Evolutionary conservation across 1,140 invertebrate genomes (phyloP), one percentile per base, ranked within the genome.

Genomic region (Monochamus saltuarius): DNA sequence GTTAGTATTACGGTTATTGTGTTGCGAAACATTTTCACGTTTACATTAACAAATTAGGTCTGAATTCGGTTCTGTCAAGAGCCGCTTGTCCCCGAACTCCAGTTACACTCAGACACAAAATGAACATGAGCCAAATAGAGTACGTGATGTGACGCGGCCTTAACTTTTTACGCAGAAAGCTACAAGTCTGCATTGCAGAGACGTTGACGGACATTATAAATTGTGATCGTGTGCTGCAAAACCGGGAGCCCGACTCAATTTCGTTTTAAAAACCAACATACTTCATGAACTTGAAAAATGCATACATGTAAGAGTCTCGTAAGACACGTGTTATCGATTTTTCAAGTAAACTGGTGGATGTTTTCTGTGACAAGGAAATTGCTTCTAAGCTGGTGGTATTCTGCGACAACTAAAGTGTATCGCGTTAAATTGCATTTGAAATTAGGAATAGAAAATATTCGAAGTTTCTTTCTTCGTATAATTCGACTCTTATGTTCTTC

Each of bases 201-300:
- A 61, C 53, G 40, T 53, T 56, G 59, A 61, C 53, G 38, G 59
- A 56, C 59, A 61, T 61, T 61, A 61, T 61, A 61, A 61, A 61
- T 61, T 61, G 59, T 45, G 51, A 61, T 61, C 59, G 56, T 61
- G 59, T 61, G 46, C 46, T 60, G 40, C 22, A 29, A 29, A 46
- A 45, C 45, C 53, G 34, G 53, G 40, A 53, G 19, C 50, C 43
- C 43, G 37, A 34, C 29, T 52, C 54, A 11, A 29, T 29, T 29
- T 29, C 22, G 22, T 29, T 29, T 40, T 17, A n/a, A 42, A 42
- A 42, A n/a, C 39, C n/a, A 47, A 47, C n/a, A 4, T 47, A 19
- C 46, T 14, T 19, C 19, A 10, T 47, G 19, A 47, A 14, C 10
- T 47, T 16, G n/a, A 14, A 22, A 47, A 47, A 11, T 14, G 46